Evolutionary conservation across 2,113 vertebrate genomes (phyloP).

Genomic region (Spheniscus mendiculus): DNA sequence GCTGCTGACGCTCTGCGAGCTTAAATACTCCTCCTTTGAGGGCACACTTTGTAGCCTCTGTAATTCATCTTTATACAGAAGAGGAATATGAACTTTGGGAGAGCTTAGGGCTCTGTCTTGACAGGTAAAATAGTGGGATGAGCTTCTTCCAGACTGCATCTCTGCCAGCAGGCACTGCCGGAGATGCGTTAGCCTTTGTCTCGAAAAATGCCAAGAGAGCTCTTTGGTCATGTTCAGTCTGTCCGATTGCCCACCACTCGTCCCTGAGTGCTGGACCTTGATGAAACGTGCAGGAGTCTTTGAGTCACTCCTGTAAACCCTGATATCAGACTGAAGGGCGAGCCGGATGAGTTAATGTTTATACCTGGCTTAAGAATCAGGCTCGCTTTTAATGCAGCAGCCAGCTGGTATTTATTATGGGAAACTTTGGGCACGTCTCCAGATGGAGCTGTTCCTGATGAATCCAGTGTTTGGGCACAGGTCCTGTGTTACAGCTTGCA

Average conservation of each 20-base stretch:
- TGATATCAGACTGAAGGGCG: not conserved
- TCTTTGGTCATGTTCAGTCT: not conserved
- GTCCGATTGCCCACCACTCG: rapidly evolving
- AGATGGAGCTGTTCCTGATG: not conserved
- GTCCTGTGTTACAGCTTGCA: not conserved
- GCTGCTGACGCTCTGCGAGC: not conserved
- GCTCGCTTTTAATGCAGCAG: not conserved
- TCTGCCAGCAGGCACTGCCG: not conserved
- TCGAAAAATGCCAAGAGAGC: not conserved
- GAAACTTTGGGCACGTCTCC: not conserved
- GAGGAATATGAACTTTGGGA: not conserved
- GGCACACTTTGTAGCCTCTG: rapidly evolving
- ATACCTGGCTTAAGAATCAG: not conserved
- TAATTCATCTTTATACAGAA: not conserved
- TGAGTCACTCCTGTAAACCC: not conserved
- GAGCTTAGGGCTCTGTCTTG: not conserved
- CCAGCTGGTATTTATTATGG: constrained; percentile 16
- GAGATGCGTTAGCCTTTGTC: not conserved
- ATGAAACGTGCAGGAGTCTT: not conserved
- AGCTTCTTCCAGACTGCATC: not conserved
- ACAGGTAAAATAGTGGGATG: not conserved
- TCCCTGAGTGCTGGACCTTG: not conserved
- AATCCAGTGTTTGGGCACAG: not conserved
- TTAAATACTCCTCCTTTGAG: not conserved
- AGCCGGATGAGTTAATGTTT: not conserved